Evolutionary conservation across 2,888 invertebrate genomes (phyloP).

Genomic region (Cylindroiulus punctatus): DNA sequence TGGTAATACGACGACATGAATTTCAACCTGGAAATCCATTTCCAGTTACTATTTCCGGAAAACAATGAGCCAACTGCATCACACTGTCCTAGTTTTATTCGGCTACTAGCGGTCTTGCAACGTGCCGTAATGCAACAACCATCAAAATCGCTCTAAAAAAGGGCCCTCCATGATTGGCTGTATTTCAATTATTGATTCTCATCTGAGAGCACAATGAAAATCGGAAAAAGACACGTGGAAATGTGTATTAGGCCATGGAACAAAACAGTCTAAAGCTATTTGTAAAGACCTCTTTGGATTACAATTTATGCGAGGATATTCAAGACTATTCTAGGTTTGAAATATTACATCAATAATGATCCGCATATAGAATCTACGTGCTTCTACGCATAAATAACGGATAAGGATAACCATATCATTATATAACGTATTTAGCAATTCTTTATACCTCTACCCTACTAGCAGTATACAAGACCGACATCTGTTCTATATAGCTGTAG

Average conservation of each 20-base stretch:
- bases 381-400: too few species aligned
- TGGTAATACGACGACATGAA: conserved; percentile 5
- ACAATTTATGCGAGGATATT: background rate
- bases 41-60: conserved; percentile 47
- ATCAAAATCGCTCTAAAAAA: background rate
- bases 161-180: background rate
- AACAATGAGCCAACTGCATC: background rate
- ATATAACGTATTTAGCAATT: too few species aligned
- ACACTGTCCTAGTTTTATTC: conserved; percentile 50
- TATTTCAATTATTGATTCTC: conserved; percentile 17
- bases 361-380: too few species aligned
- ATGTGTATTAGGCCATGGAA: background rate
- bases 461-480: too few species aligned
- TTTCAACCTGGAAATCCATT: conserved; percentile 45
- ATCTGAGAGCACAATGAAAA: background rate
- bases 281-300: background rate
- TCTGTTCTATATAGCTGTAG: too few species aligned
- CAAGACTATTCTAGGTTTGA: background rate
- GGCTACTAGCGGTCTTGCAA: conserved; percentile 22
- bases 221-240: background rate
- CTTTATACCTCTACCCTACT: too few species aligned
- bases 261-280: background rate
- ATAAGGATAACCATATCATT: too few species aligned
- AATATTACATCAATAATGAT: background rate
- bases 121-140: conserved; percentile 14